A percentile compares a stretch with the other conserved stretches of the same genome.
Conservation (phyloP, 2,113 vertebrate genomes). For the Telmatochromis sp. region DNA sequence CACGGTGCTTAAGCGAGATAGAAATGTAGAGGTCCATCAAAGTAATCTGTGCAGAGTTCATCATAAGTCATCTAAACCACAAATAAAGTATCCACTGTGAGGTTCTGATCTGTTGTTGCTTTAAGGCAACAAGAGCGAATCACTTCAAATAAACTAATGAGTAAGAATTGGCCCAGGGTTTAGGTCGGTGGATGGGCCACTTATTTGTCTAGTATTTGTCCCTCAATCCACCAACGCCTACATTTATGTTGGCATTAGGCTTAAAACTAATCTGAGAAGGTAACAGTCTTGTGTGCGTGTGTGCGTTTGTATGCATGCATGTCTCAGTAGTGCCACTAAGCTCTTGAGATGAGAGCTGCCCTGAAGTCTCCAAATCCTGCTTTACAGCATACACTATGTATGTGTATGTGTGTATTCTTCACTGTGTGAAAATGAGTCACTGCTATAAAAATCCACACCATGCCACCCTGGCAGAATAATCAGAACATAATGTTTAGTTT, state of each 20-base stretch:
- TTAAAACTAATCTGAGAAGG: slow-evolving; percentile 32
- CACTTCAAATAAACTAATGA: not conserved
- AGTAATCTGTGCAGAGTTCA: not conserved
- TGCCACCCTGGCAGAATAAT: slow-evolving; percentile 46
- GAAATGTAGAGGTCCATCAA: not conserved
- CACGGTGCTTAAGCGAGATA: not conserved
- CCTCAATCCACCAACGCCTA: slow-evolving; percentile 12
- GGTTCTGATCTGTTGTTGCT: not conserved
- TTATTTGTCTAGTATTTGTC: slow-evolving; percentile 25
- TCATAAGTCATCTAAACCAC: not conserved
- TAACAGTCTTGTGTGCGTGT: not conserved
- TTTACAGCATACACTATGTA: not conserved
- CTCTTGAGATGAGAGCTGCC: slow-evolving; percentile 41
- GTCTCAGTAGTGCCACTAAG: slow-evolving; percentile 50
- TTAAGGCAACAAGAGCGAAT: not conserved
- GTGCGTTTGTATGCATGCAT: not conserved
- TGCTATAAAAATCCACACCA: slow-evolving; percentile 58
- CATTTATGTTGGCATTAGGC: slow-evolving; percentile 34
- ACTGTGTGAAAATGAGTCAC: slow-evolving; percentile 55
- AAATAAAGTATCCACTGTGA: not conserved
- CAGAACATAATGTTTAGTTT: slow-evolving; percentile 54
- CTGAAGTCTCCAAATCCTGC: slow-evolving; percentile 43
- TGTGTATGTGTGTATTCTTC: slow-evolving; percentile 2
- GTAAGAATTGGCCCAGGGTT: not conserved
- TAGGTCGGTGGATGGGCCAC: not conserved